Conservation (phyloP, 2,888 invertebrate genomes). For the Ornithoptera alexandrae region DNA sequence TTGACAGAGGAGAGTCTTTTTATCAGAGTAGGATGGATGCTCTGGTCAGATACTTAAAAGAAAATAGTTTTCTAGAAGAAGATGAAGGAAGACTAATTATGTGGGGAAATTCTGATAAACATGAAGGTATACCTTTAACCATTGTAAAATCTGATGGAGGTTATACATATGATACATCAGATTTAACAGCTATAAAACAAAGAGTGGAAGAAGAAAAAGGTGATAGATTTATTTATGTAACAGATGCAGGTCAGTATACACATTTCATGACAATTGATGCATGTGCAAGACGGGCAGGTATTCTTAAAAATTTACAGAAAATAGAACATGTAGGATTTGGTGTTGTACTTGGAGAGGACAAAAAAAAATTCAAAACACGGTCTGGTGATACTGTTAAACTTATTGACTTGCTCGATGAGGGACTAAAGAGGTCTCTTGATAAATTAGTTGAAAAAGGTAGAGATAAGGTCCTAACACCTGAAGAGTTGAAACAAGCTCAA, state of each 20-base stretch:
- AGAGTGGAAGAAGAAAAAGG: slow-evolving; percentile 90
- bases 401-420: slow-evolving; percentile 94
- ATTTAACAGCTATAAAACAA: slow-evolving; percentile 94
- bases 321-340: slow-evolving; percentile 97
- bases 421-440: slow-evolving; percentile 87
- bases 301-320: slow-evolving; percentile 82
- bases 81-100: slow-evolving; percentile 92
- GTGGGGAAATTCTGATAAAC: slow-evolving; percentile 84
- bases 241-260: slow-evolving; percentile 93
- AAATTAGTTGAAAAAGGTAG: slow-evolving; percentile 93
- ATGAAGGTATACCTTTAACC: slow-evolving; percentile 91
- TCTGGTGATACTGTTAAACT: slow-evolving; percentile 97
- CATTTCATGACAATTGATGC: slow-evolving; percentile 87
- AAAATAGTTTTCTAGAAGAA: slow-evolving; percentile 84
- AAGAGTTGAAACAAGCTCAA: slow-evolving; percentile 91
- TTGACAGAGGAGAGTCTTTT: slow-evolving; percentile 96
- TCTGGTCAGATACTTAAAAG: slow-evolving; percentile 86
- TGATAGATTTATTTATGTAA: slow-evolving; percentile 95
- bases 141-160: slow-evolving; percentile 98
- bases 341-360: slow-evolving; percentile 98
- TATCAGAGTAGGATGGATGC: slow-evolving; percentile 95
- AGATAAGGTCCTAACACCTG: slow-evolving; percentile 88
- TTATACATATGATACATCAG: slow-evolving; percentile 98
- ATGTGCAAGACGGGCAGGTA: slow-evolving; percentile 88
- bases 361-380: slow-evolving; percentile 99